These are phyloP conservation scores for Leptopilina boulardi DNA, from an alignment of 1,140 invertebrate species.

Conservation along the genomic window DNA sequence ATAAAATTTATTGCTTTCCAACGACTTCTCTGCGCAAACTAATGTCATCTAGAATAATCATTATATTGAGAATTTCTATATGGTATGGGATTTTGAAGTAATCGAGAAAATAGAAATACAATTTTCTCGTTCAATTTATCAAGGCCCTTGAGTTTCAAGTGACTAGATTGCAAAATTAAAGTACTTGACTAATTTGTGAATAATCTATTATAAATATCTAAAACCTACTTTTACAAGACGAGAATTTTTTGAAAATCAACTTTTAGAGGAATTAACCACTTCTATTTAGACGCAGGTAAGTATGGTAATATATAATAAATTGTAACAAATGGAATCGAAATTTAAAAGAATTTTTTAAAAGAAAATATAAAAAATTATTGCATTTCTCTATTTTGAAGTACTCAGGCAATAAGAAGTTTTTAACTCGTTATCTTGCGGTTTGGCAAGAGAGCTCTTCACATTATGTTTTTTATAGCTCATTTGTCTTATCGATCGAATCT, in stretches of 20 bases:
- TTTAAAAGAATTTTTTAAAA: not conserved
- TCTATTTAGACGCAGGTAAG: no score
- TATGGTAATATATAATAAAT: no score
- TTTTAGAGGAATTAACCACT: not conserved
- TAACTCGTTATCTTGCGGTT: not conserved
- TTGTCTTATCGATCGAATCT: conserved; percentile 13
- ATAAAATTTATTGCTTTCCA: not conserved
- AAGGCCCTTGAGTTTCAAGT: not conserved
- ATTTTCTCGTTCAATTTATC: conserved; percentile 7
- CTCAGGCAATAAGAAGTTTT: not conserved
- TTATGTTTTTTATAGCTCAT: conserved; percentile 5
- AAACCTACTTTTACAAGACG: not conserved
- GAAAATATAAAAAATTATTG: no score
- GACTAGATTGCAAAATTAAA: not conserved
- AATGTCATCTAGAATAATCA: not conserved
- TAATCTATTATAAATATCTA: no score
- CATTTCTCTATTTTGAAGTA: no score
- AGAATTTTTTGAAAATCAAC: not conserved
- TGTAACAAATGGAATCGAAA: no score
- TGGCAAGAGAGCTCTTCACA: not conserved
- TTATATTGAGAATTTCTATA: not conserved
- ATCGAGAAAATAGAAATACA: conserved; percentile 16
- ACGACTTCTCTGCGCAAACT: no score
- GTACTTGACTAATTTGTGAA: not conserved
- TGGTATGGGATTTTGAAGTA: not conserved